These are phyloP conservation scores for Nicator chloris DNA, from an alignment of 2,113 vertebrate genomes.

Conservation along the genomic window DNA sequence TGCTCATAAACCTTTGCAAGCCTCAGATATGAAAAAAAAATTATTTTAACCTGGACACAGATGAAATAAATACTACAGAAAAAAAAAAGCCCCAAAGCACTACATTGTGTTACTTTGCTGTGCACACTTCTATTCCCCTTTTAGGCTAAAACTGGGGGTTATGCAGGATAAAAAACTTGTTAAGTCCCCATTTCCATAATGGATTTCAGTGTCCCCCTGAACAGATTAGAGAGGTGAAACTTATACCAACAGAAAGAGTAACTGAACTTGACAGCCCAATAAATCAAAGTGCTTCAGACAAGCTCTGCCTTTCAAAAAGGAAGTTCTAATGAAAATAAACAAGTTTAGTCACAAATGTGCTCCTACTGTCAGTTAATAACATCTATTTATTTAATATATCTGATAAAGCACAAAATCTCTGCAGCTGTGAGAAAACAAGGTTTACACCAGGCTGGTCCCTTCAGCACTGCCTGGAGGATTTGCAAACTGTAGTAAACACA, in stretches of 20 bases:
- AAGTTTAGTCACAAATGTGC: background rate
- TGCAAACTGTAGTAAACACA: background rate
- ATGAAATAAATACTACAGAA: background rate
- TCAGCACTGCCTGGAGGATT: background rate
- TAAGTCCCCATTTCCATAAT: background rate
- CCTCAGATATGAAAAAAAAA: background rate
- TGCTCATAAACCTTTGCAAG: background rate
- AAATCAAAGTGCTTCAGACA: slow-evolving; percentile 11
- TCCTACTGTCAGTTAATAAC: background rate
- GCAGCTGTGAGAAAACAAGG: background rate
- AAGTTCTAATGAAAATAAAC: background rate
- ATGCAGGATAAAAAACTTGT: background rate
- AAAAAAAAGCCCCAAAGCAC: background rate
- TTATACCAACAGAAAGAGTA: background rate
- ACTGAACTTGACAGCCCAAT: slow-evolving; percentile 13
- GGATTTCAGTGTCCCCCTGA: background rate
- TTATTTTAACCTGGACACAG: background rate
- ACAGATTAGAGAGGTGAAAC: background rate
- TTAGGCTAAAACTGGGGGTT: background rate
- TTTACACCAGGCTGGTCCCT: background rate
- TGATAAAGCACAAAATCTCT: background rate
- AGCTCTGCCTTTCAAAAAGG: background rate
- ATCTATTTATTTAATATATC: background rate
- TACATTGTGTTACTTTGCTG: background rate
- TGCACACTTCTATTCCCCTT: background rate